A percentile compares a stretch with the other conserved stretches of the same genome.
These are phyloP conservation scores for Petrolisthes cinctipes DNA, from an alignment of 2,888 invertebrate genomes.

Conservation along the genomic window DNA sequence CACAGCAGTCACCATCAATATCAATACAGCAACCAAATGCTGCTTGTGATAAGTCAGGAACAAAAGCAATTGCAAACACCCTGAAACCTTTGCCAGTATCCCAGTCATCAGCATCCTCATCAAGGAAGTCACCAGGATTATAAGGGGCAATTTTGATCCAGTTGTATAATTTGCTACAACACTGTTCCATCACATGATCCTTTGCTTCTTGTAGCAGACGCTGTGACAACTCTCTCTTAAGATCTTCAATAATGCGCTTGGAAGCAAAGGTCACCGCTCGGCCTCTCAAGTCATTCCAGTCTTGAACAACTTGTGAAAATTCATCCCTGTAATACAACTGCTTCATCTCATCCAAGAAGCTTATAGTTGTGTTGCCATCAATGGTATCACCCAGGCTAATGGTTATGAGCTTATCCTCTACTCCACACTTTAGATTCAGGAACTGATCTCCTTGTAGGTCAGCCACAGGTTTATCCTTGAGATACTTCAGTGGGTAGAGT, in stretches of 20 bases:
- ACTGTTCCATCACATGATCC: conserved; percentile 82
- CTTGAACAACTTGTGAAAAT: conserved; percentile 91
- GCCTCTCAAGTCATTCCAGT: conserved; percentile 92
- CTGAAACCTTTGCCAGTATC: conserved; percentile 85
- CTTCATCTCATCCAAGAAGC: conserved; percentile 89
- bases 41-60: conserved; percentile 85
- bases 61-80: conserved; percentile 89
- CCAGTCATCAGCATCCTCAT: conserved; percentile 94
- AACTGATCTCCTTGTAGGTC: conserved; percentile 92
- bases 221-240: conserved; percentile 86
- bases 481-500: conserved; percentile 85
- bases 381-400: conserved; percentile 81
- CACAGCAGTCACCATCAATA: conserved; percentile 91
- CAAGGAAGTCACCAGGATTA: conserved; percentile 78
- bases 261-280: conserved; percentile 91
- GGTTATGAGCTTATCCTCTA: conserved; percentile 84
- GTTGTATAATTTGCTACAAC: conserved; percentile 87
- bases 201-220: conserved; percentile 88
- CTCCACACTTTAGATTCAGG: conserved; percentile 83
- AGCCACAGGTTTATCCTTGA: conserved; percentile 91
- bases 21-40: conserved; percentile 90
- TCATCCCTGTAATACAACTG: conserved; percentile 90
- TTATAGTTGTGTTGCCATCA: conserved; percentile 63
- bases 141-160: conserved; percentile 94
- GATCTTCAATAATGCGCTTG: conserved; percentile 87